Base-by-base conservation (phyloP, 2,113 vertebrate genomes). In the Puffinus mauretanicus region DNA sequence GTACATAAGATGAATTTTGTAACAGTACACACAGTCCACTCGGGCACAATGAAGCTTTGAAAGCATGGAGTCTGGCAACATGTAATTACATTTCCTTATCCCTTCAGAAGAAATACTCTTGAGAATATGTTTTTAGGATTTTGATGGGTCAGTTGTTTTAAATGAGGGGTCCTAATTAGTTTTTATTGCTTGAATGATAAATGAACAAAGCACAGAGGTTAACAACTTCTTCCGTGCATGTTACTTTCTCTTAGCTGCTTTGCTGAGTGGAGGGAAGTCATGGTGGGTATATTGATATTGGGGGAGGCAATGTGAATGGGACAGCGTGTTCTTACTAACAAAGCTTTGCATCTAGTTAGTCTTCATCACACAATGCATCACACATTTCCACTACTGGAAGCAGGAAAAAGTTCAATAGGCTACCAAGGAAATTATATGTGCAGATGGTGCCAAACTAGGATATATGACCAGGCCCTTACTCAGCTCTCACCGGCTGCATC, bases 181-280 rank as follows among this genome's bases (percentile, higher is more conserved):
- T 96, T 94, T 94, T 76, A 72, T 94, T 93, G 42, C 95, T 87
- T 89, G 17, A 90, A 73, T 93, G 69, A 95, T 54, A 92, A 95
- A 94, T 87, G 42, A 95, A 86, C 44, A 89, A 44, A 22, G 65
- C 13, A 62, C 20, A 51, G 86, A 94, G n/a, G 46, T 96, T 92
- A 97, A 90, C 38, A 86, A 51, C n/a, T 95, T 84, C 76, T 86
- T 95, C 49, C 55, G 40, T 29, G 27, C 0, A 3, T 22, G 65
- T 73, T 71, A 18, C 27, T 93, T 95, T 83, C 26, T 84, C 54
- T 93, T 78, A n/a, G 40, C 52, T 90, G 25, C 44, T 47, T 58
- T 49, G 18, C 32, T 95, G 70, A 67, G 19, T 46, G 16, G 49
- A 88, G 15, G 16, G 38, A 94, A 90, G 54, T 40, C 29, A 9